Base-by-base conservation (phyloP, 2,797 vertebrate species). In the Gila robusta region DNA sequence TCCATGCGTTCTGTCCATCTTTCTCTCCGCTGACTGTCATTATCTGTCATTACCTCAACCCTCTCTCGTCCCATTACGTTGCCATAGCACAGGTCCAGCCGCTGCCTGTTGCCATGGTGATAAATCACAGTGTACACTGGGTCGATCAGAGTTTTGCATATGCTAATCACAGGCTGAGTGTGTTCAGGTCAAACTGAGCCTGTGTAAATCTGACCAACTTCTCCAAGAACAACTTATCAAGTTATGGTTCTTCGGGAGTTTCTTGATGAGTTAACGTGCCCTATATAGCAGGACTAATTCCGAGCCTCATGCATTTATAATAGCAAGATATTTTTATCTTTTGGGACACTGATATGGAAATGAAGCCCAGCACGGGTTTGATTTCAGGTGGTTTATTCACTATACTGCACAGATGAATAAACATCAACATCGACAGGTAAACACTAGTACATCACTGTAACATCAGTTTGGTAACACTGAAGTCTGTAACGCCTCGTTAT, bases 31-130 rank as follows among this genome's bases (percentile, higher is more conserved):
- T 16, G 69, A 71, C 83, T 76, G 73, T 80, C 81, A 86, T 70
- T 79, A 59, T 62, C 26, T 54, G 74, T 87, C 85, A 85, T 88
- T 85, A 88, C 80, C 74, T 70, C 76, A 80, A 81, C 69, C 62
- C 35, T 85, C 47, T 71, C 79, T 76, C 67, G 28, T 88, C 73
- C 79, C 41, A 87, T 89, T 84, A 84, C 77, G 88, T 90, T 90
- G 80, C 88, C 71, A 92, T 89, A 87, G 88, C 44, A 59, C 88
- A 82, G 49, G 84, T 66, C 84, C 72, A 69, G 71, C 59, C 21
- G 28, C 69, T 83, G 52, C 72, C 37, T 37, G 89, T 90, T 86
- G 84, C 87, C 89, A 89, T 89, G 83, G 87, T 80, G 73, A 91
- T 82, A 83, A 66, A 84, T 88, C 80, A 80, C 9, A 67, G 26